Evolutionary conservation across 2,797 vertebrate genomes (phyloP).

Genomic region (Nannoperca obscura): DNA sequence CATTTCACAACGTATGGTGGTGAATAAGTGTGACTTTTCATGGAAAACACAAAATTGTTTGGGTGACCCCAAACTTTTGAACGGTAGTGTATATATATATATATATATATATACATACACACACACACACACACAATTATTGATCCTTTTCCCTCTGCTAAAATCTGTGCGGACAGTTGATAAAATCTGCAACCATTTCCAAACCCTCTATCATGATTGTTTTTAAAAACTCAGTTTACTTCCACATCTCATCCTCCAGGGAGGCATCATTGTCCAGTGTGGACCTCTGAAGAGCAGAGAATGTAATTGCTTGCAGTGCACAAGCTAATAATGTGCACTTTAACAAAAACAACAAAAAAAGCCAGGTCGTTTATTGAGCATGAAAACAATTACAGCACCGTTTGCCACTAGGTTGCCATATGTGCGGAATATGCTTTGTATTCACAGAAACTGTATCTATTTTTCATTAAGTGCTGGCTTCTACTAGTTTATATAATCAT

Average conservation of each 20-base stretch:
- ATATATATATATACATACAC: too few relatives aligned
- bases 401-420: constrained; percentile 28
- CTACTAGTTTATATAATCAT: constrained; percentile 58
- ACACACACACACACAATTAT: constrained; percentile 63
- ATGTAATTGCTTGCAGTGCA: constrained; percentile 46
- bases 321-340: constrained; percentile 63
- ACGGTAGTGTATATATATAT: too few relatives aligned
- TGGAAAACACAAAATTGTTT: too few relatives aligned
- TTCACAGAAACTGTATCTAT: constrained; percentile 58
- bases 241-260: constrained; percentile 12
- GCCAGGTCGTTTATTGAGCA: constrained; percentile 48
- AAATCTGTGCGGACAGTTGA: constrained; percentile 43
- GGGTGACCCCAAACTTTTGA: too few relatives aligned
- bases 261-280: constrained; percentile 39
- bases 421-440: constrained; percentile 39
- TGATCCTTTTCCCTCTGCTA: constrained; percentile 38
- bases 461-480: constrained; percentile 66
- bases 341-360: constrained; percentile 17
- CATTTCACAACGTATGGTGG: too few relatives aligned
- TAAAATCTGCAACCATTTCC: constrained; percentile 42
- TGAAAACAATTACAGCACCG: constrained; percentile 60
- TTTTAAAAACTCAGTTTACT: constrained; percentile 41
- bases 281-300: constrained; percentile 27
- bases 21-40: too few relatives aligned
- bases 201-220: constrained; percentile 35